Base-by-base conservation (phyloP, 2,888 invertebrate species). In the Anarsia innoxiella region DNA sequence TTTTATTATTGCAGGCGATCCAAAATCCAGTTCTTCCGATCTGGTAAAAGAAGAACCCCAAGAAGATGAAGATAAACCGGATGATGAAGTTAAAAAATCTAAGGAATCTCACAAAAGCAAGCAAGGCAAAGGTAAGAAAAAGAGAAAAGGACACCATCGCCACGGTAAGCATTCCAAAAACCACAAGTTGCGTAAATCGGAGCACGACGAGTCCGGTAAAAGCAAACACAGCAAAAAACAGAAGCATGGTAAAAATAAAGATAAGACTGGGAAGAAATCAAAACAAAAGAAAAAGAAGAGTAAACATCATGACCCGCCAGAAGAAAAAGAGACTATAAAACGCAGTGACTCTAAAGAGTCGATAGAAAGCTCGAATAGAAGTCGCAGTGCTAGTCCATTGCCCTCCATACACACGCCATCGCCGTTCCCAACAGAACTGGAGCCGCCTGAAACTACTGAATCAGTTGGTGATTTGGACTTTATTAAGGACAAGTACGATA, bases 401-500 rank as follows among this genome's bases (percentile, higher is more conserved):
- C 84, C 84, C 2, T 83, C 83, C 8, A 84, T 84, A 35, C 83
- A 77, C 39, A 77, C 80, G 1, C 78, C 71, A 0, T 59, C 77
- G 1, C 82, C 82, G 1, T 71, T 78, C n/a, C 79, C 77, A 2
- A 61, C 70, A 3, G 73, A 66, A 68, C 5, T 9, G 42, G 31
- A 40, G 25, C 5, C 52, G 50, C 3, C 41, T 47, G 4, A 35
- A 47, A 3, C 59, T 64, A 8, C 46, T 52, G 2, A 53, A 59
- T 9, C 68, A 69, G 37, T 61, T 65, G 38, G 65, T 67, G 77
- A 83, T 33, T 62, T 77, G 4, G 75, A 84, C 39, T 83, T 83
- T 42, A 68, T 71, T 30, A 86, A 86, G 59, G 89, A 89, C 52
- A 89, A 89, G 59, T 89, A 87, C 56, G 89, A 89, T 52, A 80